Percentiles rank a stretch among this genome's conserved stretches.
These are phyloP conservation scores for Clarias pachynema DNA, from an alignment of 2,797 vertebrate species.

Conservation along the genomic window DNA sequence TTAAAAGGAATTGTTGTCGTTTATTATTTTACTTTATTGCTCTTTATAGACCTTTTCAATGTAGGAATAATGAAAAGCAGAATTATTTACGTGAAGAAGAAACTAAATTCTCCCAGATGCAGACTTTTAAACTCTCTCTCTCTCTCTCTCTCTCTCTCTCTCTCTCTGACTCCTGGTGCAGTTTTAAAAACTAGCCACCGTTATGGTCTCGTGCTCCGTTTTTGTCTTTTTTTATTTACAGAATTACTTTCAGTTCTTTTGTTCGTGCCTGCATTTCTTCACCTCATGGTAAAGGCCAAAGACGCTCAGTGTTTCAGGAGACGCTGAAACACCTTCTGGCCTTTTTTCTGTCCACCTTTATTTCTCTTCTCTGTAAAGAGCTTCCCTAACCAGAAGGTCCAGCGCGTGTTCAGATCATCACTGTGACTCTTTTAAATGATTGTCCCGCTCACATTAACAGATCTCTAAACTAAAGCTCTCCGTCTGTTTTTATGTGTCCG, in stretches of 20 bases:
- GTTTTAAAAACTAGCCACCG: neutral
- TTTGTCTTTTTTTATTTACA: neutral
- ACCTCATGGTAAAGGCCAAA: no score
- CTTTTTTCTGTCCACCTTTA: neutral
- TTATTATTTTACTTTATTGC: neutral
- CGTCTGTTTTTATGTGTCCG: neutral
- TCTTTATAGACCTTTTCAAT: neutral
- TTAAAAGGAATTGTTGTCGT: neutral
- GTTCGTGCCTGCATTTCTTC: no score
- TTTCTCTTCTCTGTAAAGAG: neutral
- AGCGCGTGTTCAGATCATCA: neutral
- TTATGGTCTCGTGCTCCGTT: neutral
- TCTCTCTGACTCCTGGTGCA: neutral
- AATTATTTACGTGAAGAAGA: neutral
- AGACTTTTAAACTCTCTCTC: neutral
- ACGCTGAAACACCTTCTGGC: neutral
- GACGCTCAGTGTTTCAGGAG: neutral
- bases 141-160: no score
- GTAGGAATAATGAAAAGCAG: neutral
- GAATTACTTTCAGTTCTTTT: neutral
- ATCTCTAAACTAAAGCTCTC: neutral
- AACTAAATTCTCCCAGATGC: neutral
- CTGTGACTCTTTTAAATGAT: neutral
- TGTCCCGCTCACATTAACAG: neutral
- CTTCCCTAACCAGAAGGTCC: neutral